These are phyloP conservation scores for Chaetorhynchus papuensis DNA, from an alignment of 2,113 vertebrate genomes.

Conservation along the genomic window DNA sequence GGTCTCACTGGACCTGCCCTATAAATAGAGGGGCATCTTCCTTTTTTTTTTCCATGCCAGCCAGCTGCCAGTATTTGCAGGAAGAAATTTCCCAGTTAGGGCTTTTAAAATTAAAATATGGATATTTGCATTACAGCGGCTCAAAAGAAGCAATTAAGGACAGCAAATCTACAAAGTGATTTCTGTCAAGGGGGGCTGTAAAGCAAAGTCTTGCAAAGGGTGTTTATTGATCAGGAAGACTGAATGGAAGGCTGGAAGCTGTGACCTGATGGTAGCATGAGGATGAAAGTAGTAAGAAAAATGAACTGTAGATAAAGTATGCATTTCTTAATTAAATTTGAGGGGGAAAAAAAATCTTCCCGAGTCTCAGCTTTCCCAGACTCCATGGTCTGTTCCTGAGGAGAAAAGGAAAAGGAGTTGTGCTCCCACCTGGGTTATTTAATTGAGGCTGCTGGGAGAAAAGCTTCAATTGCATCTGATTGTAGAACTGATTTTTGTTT, in stretches of 20 bases:
- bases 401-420: background rate
- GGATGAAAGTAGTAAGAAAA: background rate
- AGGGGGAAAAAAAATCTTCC: background rate
- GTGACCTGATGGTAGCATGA: background rate
- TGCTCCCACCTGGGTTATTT: background rate
- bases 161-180: background rate
- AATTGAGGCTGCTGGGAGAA: background rate
- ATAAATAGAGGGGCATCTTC: background rate
- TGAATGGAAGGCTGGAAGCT: background rate
- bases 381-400: background rate
- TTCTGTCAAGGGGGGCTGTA: background rate
- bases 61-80: background rate
- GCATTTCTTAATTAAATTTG: background rate
- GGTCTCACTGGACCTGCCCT: background rate
- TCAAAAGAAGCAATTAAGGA: background rate
- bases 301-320: background rate
- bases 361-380: background rate
- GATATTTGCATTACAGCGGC: background rate
- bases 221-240: background rate
- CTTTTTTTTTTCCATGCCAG: background rate
- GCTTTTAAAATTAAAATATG: background rate
- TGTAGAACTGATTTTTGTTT: background rate
- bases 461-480: background rate
- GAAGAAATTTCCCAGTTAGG: background rate
- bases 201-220: background rate